Evolutionary conservation across 2,888 invertebrate species (phyloP), one percentile per base, ranked within the genome.

Genomic region (Aquatica leii): DNA sequence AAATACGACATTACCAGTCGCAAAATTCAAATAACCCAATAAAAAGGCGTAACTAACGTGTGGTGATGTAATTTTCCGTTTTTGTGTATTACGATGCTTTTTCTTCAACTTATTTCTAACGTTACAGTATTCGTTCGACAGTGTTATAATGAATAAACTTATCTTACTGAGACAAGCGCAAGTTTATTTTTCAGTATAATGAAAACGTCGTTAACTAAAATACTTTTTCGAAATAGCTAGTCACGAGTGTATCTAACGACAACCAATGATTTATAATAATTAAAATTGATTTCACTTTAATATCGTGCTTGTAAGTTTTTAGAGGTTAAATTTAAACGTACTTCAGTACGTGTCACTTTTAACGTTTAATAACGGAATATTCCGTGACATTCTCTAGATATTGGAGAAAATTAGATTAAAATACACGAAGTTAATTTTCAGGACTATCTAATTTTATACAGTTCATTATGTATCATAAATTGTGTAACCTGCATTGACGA

Each of bases 321-420:
- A 24, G 31, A 15, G 34, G 17, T 34, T 20, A 18, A 34, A 31
- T 54, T 43, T 24, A 54, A 31, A 43, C 14, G 24, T 9, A 12
- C 35, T 18, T 14, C 35, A 14, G 56, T 48, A 24, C 56, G 56
- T 48, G 34, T 24, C 34, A 46, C 34, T 53, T 17, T 59, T 48
- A 21, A 49, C 59, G 48, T 54, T 59, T 37, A 24, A 46, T 48
- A 48, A 6, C 20, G 15, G 34, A 53, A 48, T 53, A 54, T 54
- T 53, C 49, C 37, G 8, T 37, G 53, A 59, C 61, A 34, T 61
- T 50, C 40, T 55, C 37, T 54, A 50, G 54, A 55, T 55, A 61
- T 55, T 34, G 41, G 48, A 50, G 60, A 55, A 55, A 61, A 61
- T 61, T 61, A 20, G 50, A 49, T 61, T 61, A 55, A 40, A 61